These are phyloP conservation scores for Caenorhabditis angaria DNA, from an alignment of 2,888 invertebrate genomes.

Conservation along the genomic window DNA sequence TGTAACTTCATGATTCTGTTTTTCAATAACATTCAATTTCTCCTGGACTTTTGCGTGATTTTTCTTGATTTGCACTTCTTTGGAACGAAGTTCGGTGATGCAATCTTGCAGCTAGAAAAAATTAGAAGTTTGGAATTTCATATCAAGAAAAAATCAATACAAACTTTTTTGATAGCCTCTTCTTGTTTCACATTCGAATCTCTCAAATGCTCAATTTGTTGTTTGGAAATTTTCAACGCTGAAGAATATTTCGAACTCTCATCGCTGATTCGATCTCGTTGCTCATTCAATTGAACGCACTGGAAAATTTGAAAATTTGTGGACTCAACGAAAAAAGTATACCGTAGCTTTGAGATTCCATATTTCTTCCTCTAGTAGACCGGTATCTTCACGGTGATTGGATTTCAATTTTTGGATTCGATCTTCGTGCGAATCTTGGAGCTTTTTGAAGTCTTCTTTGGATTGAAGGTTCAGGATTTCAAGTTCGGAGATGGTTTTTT, in stretches of 20 bases:
- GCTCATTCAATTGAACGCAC: constrained; percentile 48
- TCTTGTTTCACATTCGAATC: constrained; percentile 28
- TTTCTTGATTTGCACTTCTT: constrained; percentile 23
- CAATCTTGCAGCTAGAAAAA: constrained; percentile 22
- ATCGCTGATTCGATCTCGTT: constrained; percentile 37
- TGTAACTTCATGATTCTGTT: constrained; percentile 8
- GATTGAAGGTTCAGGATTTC: constrained; percentile 12
- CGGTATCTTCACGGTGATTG: constrained; percentile 30
- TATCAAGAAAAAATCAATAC: neutral
- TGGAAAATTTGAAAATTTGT: constrained; percentile 16
- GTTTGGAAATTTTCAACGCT: constrained; percentile 24
- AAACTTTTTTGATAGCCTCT: constrained; percentile 26
- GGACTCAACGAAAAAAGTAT: neutral
- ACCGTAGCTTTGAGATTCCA: constrained; percentile 55
- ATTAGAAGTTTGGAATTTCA: neutral
- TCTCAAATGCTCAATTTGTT: constrained; percentile 35
- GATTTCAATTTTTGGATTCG: constrained; percentile 19
- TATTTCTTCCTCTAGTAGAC: constrained; percentile 46
- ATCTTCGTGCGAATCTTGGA: constrained; percentile 19
- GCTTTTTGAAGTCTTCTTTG: constrained; percentile 12
- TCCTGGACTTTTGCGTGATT: constrained; percentile 28
- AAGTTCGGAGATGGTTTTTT: constrained; percentile 15
- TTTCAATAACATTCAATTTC: constrained; percentile 11
- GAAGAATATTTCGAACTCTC: constrained; percentile 32
- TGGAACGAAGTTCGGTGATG: constrained; percentile 15